These are phyloP conservation scores for Tyrannus savana DNA, from an alignment of 2,113 vertebrate genomes.

Conservation along the genomic window DNA sequence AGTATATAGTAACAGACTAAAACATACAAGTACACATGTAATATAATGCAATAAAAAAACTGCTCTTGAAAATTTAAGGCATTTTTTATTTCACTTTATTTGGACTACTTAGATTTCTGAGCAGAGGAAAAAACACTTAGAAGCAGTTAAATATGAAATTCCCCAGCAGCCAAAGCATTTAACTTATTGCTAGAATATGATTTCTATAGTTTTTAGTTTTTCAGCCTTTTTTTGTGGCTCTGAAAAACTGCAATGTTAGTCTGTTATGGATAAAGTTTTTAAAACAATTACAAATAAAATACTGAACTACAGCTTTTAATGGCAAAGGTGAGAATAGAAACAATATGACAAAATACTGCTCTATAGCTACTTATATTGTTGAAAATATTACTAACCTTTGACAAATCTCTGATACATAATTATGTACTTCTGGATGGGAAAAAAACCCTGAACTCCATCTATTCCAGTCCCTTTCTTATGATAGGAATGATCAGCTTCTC, in stretches of 20 bases:
- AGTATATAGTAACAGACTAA: neutral
- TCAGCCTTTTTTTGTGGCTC: neutral
- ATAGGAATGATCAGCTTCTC: neutral
- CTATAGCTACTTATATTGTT: neutral
- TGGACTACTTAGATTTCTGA: neutral
- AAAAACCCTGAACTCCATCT: neutral
- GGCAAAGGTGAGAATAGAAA: neutral
- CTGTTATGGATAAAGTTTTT: neutral
- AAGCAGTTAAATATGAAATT: neutral
- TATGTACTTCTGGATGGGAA: neutral
- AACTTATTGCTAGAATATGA: neutral
- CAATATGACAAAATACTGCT: neutral
- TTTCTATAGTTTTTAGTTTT: neutral
- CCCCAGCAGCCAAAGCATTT: neutral
- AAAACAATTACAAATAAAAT: neutral
- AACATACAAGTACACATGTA: neutral
- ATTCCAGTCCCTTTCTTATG: neutral
- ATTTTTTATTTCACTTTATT: neutral
- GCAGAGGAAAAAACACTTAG: neutral
- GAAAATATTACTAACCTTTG: slow-evolving; percentile 18
- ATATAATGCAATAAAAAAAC: neutral
- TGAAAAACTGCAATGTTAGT: neutral
- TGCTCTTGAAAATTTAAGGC: neutral
- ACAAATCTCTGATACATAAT: neutral
- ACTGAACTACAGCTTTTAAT: neutral